phyloP scores from a whole-genome alignment of 2,888 invertebrate genomes.

The Boloria euphrosyne region DNA sequence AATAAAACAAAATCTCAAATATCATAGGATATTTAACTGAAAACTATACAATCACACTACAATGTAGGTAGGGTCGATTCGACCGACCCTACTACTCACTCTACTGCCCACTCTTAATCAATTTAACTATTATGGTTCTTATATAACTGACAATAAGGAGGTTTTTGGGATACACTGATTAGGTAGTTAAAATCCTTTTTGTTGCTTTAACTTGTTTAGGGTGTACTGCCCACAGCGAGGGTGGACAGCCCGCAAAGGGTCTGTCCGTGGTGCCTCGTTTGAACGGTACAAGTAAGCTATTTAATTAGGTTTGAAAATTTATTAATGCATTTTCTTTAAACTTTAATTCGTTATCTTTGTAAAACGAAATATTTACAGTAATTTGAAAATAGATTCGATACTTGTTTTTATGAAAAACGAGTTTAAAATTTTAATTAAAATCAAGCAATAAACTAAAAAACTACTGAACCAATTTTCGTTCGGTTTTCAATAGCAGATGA shows the following conservation, averaged over 20 bases:
- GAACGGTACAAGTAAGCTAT: constrained; percentile 32
- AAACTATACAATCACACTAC: constrained; percentile 71
- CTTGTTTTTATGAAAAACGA: too few species aligned
- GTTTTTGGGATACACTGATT: constrained; percentile 43
- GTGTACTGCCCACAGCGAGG: constrained; percentile 79
- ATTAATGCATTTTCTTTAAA: too few species aligned
- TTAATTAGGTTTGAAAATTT: too few species aligned
- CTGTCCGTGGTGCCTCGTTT: constrained; percentile 68
- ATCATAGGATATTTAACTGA: constrained; percentile 57
- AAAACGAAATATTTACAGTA: too few species aligned
- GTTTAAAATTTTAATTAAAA: too few species aligned
- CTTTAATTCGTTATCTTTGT: too few species aligned
- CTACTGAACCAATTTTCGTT: too few species aligned
- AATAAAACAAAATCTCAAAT: constrained; percentile 24
- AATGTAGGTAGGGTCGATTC: constrained; percentile 70
- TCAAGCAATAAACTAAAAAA: too few species aligned
- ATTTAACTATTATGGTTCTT: constrained; percentile 39
- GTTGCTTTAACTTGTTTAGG: constrained; percentile 62
- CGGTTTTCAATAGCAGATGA: too few species aligned
- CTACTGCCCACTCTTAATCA: constrained; percentile 63
- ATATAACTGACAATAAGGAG: constrained; percentile 40
- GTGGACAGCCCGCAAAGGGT: constrained; percentile 80
- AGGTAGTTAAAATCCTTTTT: constrained; percentile 68
- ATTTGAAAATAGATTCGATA: too few species aligned
- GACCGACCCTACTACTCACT: constrained; percentile 59